Conservation (phyloP, 2,113 vertebrate genomes). For the Callipepla squamata region DNA sequence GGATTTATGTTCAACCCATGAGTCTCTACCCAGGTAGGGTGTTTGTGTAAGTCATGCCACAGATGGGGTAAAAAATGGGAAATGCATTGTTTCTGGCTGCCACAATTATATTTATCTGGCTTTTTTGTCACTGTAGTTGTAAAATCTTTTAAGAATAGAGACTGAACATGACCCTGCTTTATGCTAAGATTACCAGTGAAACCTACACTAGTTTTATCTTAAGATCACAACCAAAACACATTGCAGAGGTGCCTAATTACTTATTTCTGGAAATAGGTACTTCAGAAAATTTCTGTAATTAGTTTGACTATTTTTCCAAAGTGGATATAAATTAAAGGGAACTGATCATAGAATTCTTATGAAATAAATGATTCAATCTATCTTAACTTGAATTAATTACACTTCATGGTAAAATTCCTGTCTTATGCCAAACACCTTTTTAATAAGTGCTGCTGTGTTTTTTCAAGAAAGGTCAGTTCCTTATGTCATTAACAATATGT, state of each 20-base stretch:
- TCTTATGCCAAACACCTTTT: neutral
- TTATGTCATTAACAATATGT: neutral
- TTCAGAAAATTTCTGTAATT: conserved; percentile 47
- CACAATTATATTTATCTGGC: neutral
- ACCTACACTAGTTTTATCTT: neutral
- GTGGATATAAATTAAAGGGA: conserved; percentile 32
- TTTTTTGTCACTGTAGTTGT: neutral
- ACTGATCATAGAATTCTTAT: neutral
- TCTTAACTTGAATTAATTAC: conserved; percentile 14
- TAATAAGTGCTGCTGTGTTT: neutral
- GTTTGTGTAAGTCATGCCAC: neutral
- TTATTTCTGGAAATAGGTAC: conserved; percentile 49
- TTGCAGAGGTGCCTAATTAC: conserved; percentile 29
- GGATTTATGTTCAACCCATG: neutral
- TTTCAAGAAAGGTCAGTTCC: neutral
- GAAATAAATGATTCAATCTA: neutral
- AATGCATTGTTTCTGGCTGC: neutral
- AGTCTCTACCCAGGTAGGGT: neutral
- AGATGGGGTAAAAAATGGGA: neutral
- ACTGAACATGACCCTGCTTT: neutral
- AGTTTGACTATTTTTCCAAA: conserved; percentile 14
- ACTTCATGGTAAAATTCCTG: neutral
- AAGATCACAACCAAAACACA: conserved; percentile 17
- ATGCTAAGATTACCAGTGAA: neutral
- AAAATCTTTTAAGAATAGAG: neutral